Evolutionary conservation across 2,797 vertebrate species (phyloP).

Genomic region (Eulemur rubriventer): DNA sequence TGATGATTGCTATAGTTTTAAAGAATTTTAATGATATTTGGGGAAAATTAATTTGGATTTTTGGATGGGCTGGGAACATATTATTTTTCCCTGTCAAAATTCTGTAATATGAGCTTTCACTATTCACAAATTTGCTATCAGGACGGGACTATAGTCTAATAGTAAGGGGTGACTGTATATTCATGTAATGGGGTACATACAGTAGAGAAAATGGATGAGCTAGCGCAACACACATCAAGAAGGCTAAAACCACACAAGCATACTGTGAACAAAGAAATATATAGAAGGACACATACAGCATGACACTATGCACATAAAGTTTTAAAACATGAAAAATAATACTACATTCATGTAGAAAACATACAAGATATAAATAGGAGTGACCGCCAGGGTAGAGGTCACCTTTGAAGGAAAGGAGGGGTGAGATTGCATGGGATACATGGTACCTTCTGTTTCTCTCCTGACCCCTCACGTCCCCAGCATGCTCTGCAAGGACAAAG

Average conservation of each 20-base stretch:
- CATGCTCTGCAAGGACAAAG: not conserved
- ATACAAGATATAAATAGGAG: not conserved
- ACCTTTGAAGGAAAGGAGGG: not conserved
- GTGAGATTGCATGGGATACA: not conserved
- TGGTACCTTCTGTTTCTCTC: not conserved
- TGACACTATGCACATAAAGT: not conserved
- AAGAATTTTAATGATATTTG: constrained; percentile 36
- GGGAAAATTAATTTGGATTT: not conserved
- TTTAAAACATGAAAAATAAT: constrained; percentile 6
- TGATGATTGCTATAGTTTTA: constrained; percentile 4
- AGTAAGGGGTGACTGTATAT: not conserved
- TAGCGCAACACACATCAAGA: not conserved
- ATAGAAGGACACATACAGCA: not conserved
- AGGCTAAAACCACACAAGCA: not conserved
- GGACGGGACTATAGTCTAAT: not conserved
- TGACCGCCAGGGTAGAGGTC: too few relatives aligned
- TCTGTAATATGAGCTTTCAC: not conserved
- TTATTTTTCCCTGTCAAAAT: not conserved
- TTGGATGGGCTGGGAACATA: not conserved
- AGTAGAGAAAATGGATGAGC: not conserved
- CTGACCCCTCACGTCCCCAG: not conserved
- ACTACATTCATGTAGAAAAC: not conserved
- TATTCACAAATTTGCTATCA: not conserved
- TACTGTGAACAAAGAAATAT: not conserved
- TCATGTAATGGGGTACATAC: not conserved